Evolutionary conservation across 2,797 vertebrate species (phyloP).

Genomic region (Hylomyscus alleni): DNA sequence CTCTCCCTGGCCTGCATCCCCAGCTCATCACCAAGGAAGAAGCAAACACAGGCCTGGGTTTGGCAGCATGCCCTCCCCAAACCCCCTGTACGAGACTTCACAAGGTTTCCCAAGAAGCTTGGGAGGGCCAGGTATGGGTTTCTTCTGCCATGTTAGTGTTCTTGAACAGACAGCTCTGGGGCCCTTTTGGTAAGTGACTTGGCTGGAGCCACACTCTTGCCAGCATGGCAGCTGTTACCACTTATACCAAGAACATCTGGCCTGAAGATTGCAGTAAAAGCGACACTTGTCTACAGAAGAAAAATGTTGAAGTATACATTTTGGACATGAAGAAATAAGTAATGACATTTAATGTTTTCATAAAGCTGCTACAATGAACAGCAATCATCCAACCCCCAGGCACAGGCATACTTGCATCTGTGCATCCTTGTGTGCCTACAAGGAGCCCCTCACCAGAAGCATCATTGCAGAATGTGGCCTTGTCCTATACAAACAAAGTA

Average conservation of each 20-base stretch:
- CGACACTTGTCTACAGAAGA: constrained; percentile 83
- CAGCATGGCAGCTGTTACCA: constrained; percentile 84
- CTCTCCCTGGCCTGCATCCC: background rate
- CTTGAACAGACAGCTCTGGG: constrained; percentile 57
- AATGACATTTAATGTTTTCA: constrained; percentile 85
- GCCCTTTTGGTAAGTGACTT: constrained; percentile 77
- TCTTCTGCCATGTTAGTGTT: constrained; percentile 68
- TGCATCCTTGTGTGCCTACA: rapidly evolving
- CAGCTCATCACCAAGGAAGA: constrained; percentile 54
- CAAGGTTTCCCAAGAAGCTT: constrained; percentile 38
- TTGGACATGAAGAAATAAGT: constrained; percentile 85
- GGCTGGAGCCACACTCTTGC: constrained; percentile 72
- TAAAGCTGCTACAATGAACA: constrained; percentile 72
- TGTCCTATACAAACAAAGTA: background rate
- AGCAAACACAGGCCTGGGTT: background rate
- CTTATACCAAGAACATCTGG: constrained; percentile 86
- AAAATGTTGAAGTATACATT: constrained; percentile 84
- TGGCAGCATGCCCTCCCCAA: constrained; percentile 40
- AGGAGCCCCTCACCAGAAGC: background rate
- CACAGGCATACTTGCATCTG: background rate
- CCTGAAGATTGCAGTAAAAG: constrained; percentile 85
- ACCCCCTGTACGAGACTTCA: constrained; percentile 40
- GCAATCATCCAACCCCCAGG: constrained; percentile 12
- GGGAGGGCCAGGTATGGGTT: constrained; percentile 72
- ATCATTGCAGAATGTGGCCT: background rate